Base-by-base conservation (phyloP, 37 sponge, comb jelly and placozoan genomes). In the Eunapius fragilis region DNA sequence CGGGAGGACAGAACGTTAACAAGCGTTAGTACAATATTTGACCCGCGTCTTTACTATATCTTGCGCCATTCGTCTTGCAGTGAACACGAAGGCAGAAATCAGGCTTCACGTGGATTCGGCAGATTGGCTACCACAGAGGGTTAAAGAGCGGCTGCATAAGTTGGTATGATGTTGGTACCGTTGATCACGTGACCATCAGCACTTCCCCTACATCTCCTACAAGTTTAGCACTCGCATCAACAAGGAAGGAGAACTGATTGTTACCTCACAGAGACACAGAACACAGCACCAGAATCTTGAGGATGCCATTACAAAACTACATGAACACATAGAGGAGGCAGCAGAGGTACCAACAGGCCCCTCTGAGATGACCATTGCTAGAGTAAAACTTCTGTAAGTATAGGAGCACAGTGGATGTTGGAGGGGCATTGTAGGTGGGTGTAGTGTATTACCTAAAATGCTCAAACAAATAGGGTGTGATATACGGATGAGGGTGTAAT, bases 1-100 rank as follows among this genome's bases (percentile, higher is more conserved):
- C 98, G 22, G 98, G 98, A 25, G 98, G 98, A 31, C 98, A 97
- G 82, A 97, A 97, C 86, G 98, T 97, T 1, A 97, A 97, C 89
- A 97, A 97, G 79, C 69, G 96, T 96, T 31, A 70, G 91, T 85
- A 5, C 2, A 25, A 7, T 3, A 13, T 30, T 3, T 1, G 30
- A 2, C 27, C 10, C 33, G 41, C 6, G 3, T 6, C 41, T 6
- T 9, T 3, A 6, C 41, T 41, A 9, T 41, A 41, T 6, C 6
- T 41, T 41, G 41, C 41, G 41, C 41, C 41, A 9, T 41, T 6
- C 6, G 41, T 41, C 41, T 36, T 73, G 25, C 45, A 96, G 96
- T 97, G 73, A 97, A 86, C 69, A 95, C 98, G 0, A 97, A 95
- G 58, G 98, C 84, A 35, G 89, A 95, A 24, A 73, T 97, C 0